Conservation (phyloP, 2,797 vertebrate genomes). For the Euthynnus affinis region DNA sequence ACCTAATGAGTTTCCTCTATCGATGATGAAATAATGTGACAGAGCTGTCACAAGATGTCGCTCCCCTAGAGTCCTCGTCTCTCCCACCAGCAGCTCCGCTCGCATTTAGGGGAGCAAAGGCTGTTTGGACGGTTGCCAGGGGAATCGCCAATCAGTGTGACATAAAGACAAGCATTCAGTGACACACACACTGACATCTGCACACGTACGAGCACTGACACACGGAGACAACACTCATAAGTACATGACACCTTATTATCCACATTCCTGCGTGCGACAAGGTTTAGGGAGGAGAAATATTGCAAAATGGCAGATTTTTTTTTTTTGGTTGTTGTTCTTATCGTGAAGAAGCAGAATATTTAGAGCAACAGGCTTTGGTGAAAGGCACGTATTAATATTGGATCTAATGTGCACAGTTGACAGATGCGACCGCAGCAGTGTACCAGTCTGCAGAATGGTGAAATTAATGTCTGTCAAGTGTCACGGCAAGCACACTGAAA, state of each 20-base stretch:
- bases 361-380: slow-evolving; percentile 42
- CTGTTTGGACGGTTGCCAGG: slow-evolving; percentile 42
- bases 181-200: slow-evolving; percentile 10
- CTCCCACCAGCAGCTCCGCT: slow-evolving; percentile 30
- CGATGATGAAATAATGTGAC: slow-evolving; percentile 71
- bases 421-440: slow-evolving; percentile 18
- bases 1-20: slow-evolving; percentile 57
- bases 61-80: slow-evolving; percentile 34
- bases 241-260: slow-evolving; percentile 46
- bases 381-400: slow-evolving; percentile 44
- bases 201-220: background rate
- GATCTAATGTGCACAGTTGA: slow-evolving; percentile 46
- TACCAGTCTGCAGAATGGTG: background rate
- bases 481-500: slow-evolving; percentile 2
- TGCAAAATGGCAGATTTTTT: slow-evolving; percentile 26
- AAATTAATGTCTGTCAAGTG: slow-evolving; percentile 45
- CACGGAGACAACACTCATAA: slow-evolving; percentile 19
- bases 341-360: slow-evolving; percentile 39
- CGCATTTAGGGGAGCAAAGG: slow-evolving; percentile 37
- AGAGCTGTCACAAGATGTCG: slow-evolving; percentile 63
- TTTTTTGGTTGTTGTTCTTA: slow-evolving; percentile 3
- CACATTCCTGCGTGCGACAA: slow-evolving; percentile 7
- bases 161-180: slow-evolving; percentile 54
- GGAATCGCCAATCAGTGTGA: slow-evolving; percentile 47
- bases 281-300: background rate